Base-by-base conservation (phyloP, 2,888 invertebrate species). In the Caenorhabditis angaria region DNA sequence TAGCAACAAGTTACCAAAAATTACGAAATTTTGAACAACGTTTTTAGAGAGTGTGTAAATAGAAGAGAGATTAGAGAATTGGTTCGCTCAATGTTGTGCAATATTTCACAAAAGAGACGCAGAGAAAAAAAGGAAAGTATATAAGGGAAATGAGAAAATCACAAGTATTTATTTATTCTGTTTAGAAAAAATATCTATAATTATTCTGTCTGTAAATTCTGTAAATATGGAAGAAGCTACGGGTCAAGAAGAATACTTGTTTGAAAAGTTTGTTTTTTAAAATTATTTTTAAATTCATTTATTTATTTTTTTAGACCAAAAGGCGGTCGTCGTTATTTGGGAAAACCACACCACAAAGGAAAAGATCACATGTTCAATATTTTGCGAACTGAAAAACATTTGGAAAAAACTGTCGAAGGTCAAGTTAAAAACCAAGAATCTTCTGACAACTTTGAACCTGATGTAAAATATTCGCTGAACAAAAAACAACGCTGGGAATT, bases 21-120 rank as follows among this genome's bases (percentile, higher is more conserved):
- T n/a, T n/a, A n/a, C n/a, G n/a, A n/a, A n/a, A n/a, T n/a, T n/a
- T n/a, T n/a, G n/a, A n/a, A n/a, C n/a, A n/a, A n/a, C n/a, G n/a
- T n/a, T n/a, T 3, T 12, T 5, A 41, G 18, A 41, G 3, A 41
- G 41, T 41, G 41, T 41, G 6, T 2, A 14, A 41, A 41, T 3
- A 18, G 3, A 41, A 6, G 41, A 41, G 41, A 41, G 14, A n/a
- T n/a, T n/a, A 18, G 14, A 41, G 41, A 41, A 12, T 18, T 14
- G 18, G 18, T 18, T 32, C 12, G 2, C 2, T 14, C 53, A 24
- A 53, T 27, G 53, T 53, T 27, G 53, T 25, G 27, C 53, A 53
- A 53, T 53, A 53, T 53, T 53, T 53, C 25, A 53, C 24, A 53
- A 14, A 2, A 53, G 27, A 53, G 27, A 53, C 53, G 27, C 53